Base-by-base conservation (phyloP, 2,113 vertebrate species). In the Zosterops lateralis region DNA sequence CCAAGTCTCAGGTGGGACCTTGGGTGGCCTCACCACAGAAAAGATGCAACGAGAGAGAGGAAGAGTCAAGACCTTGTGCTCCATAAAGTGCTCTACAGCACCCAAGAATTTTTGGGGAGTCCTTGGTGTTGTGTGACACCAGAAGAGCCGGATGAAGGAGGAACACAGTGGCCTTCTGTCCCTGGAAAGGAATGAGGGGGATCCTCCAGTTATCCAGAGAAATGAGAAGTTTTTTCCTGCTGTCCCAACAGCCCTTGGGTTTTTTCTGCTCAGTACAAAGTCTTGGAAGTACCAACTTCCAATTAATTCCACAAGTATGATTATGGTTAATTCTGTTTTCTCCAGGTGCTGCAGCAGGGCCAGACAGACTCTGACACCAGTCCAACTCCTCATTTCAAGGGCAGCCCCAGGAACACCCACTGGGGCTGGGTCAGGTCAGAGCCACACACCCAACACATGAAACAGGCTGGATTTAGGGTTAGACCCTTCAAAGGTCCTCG, bases 361-460 rank as follows among this genome's bases (percentile, higher is more conserved):
- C 57, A 25, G 44, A 29, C 68, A 66, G 56, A 18, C 4, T 32
- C 42, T 50, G 50, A 42, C 58, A 36, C 26, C 83, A 57, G 38
- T 4, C 48, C 74, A 82, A 2, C 12, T 38, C 48, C 48, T 34
- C 15, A 21, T 14, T 45, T 24, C 38, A 8, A 9, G 24, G 62
- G 44, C 4, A 64, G 60, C 51, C 44, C 56, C 19, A 38, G 10
- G 48, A 31, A 7, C 20, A 2, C n/a, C 47, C 10, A 16, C 68
- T 25, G n/a, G 57, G 24, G 34, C 6, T 0, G 5, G 32, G 16
- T 12, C 8, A 6, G 21, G 7, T 54, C 36, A 28, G 21, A 20
- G 8, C 44, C 8, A 0, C 53, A 5, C 0, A 6, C 51, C 50
- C 45, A 38, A 31, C 50, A 45, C n/a, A 17, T 4, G 0, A 9